phyloP scores from a whole-genome alignment of 2,888 invertebrate genomes.

The Hipparchia sbordonii region DNA sequence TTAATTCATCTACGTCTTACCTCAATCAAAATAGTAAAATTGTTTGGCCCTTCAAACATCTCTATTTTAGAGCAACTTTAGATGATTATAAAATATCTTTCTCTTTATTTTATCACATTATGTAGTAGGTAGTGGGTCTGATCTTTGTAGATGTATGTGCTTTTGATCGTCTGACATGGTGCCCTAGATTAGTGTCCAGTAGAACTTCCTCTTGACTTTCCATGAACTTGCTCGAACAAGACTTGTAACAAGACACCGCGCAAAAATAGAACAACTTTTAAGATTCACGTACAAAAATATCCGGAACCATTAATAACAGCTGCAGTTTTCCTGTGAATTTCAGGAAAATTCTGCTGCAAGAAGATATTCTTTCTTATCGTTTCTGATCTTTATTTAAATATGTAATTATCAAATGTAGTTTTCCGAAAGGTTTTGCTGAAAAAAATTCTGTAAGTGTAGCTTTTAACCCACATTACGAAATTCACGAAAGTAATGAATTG shows the following conservation, averaged over 20 bases:
- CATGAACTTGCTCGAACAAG: slow-evolving; percentile 72
- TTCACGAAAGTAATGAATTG: no score
- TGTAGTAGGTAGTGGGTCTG: background rate
- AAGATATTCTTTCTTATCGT: background rate
- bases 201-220: slow-evolving; percentile 70
- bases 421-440: no score
- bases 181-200: slow-evolving; percentile 54
- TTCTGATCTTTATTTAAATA: no score
- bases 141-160: background rate
- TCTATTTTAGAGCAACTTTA: no score
- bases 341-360: background rate
- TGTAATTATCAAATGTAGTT: no score
- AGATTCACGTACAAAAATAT: slow-evolving; percentile 34
- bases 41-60: no score
- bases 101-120: no score
- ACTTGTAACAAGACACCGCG: slow-evolving; percentile 43
- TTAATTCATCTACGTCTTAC: no score
- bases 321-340: slow-evolving; percentile 18
- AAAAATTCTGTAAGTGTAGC: no score
- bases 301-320: slow-evolving; percentile 10
- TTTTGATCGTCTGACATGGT: slow-evolving; percentile 35
- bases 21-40: no score
- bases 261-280: slow-evolving; percentile 37
- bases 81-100: no score
- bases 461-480: no score